These are phyloP conservation scores for Saturnia pavonia DNA, from an alignment of 2,888 invertebrate genomes.

Conservation along the genomic window DNA sequence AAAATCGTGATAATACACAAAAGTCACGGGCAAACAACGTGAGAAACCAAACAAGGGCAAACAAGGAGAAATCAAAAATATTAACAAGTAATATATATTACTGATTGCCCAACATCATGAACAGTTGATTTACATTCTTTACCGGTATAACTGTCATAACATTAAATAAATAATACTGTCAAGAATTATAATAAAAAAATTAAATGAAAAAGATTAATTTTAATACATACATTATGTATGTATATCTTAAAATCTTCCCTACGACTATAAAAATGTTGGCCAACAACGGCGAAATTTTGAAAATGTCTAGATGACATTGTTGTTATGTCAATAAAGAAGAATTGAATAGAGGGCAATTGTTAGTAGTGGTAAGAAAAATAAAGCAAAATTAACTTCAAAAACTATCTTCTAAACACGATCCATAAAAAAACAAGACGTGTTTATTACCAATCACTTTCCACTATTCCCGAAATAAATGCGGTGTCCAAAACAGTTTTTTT, in stretches of 20 bases:
- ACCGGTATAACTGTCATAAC: background rate
- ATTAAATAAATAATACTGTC: background rate
- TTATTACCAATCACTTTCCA: conserved; percentile 15
- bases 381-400: background rate
- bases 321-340: background rate
- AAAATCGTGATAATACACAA: conserved; percentile 1
- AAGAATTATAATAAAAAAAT: background rate
- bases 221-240: too few relatives aligned
- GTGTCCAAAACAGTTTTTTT: conserved; percentile 51
- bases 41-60: too few relatives aligned
- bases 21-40: background rate
- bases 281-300: background rate
- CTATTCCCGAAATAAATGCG: conserved; percentile 40
- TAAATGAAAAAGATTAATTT: too few relatives aligned
- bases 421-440: conserved; percentile 2
- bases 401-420: background rate
- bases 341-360: background rate
- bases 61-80: background rate
- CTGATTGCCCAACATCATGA: background rate
- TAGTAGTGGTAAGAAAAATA: background rate
- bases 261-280: background rate
- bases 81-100: background rate
- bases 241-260: background rate
- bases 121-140: background rate
- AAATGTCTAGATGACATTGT: background rate